Base-by-base conservation (phyloP, 1,140 invertebrate genomes). In the Zeugodacus cucurbitae region DNA sequence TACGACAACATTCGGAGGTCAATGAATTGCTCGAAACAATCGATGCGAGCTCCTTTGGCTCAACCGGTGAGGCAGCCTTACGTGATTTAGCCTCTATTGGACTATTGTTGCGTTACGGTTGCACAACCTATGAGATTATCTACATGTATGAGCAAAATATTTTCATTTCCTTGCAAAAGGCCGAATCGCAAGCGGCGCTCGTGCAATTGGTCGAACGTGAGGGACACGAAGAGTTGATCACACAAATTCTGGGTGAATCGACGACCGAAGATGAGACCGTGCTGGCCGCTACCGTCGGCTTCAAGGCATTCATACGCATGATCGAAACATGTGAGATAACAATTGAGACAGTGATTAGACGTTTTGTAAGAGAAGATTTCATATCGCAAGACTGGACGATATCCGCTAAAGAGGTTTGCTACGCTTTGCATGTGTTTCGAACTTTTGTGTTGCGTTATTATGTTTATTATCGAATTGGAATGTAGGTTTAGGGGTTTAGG, bases 221-320 rank as follows among this genome's bases (percentile, higher is more conserved):
- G 93, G 97, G 97, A 3, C 95, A 97, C 90, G 96, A 96, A 11
- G 95, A 96, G 1, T 93, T 97, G 8, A 97, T 97, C 86, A 96
- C 96, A 0, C 96, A 97, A 93, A 96, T 97, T 32, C 94, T 97
- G 22, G 96, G 96, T 0, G 96, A 97, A 94, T 96, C 97, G 92
- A 95, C 96, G 5, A 95, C 95, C 17, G 95, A 96, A 48, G 96
- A 97, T 90, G 96, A 97, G 92, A 96, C 95, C 85, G 94, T 96
- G 26, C 94, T 97, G 54, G 96, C 96, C 22, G 95, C 96, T 1
- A 97, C 96, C 87, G 96, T 97, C 87, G 97, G 97, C 11, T 97
- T 97, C 92, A 95, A 95, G 90, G 97, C 97, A 8, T 97, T 97
- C 90, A 96, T 97, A 94, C 96, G 95, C 90, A 97, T 98, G 96